Evolutionary conservation across 2,113 vertebrate species (phyloP).

Genomic region (Brachypodius melanocephalos): DNA sequence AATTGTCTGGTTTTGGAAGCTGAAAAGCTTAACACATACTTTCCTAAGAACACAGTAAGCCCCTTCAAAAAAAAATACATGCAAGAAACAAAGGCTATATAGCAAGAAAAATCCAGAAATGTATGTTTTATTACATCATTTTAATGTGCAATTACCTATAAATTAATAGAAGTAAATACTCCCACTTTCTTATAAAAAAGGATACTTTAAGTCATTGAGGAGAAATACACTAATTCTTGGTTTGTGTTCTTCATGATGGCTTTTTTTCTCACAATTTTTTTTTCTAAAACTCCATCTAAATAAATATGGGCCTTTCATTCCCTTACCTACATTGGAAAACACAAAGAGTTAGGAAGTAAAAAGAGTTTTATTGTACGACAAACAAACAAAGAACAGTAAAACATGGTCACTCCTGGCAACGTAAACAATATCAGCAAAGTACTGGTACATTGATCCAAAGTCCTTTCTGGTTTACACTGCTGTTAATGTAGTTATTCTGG

Average conservation of each 20-base stretch:
- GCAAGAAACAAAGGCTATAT: not conserved
- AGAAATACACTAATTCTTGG: not conserved
- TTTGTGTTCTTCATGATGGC: not conserved
- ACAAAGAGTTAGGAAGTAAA: not conserved
- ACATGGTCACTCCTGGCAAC: not conserved
- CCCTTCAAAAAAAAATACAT: not conserved
- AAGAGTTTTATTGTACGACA: not conserved
- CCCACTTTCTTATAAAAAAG: not conserved
- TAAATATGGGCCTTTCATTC: not conserved
- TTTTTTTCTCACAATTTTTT: not conserved
- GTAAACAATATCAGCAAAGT: not conserved
- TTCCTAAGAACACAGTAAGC: not conserved
- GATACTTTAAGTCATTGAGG: not conserved
- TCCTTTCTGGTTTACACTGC: not conserved
- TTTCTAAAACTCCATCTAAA: not conserved
- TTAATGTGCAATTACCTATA: not conserved
- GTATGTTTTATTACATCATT: not conserved
- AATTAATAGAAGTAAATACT: not conserved
- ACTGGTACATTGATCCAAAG: constrained; percentile 15
- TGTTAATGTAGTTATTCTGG: not conserved
- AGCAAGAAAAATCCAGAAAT: not conserved
- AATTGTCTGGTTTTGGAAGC: not conserved
- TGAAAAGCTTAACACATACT: not conserved
- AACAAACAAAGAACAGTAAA: constrained; percentile 13
- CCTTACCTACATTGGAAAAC: not conserved